Evolutionary conservation across 2,113 vertebrate species (phyloP), one percentile per base, ranked within the genome.

Genomic region (Peucedramus taeniatus): DNA sequence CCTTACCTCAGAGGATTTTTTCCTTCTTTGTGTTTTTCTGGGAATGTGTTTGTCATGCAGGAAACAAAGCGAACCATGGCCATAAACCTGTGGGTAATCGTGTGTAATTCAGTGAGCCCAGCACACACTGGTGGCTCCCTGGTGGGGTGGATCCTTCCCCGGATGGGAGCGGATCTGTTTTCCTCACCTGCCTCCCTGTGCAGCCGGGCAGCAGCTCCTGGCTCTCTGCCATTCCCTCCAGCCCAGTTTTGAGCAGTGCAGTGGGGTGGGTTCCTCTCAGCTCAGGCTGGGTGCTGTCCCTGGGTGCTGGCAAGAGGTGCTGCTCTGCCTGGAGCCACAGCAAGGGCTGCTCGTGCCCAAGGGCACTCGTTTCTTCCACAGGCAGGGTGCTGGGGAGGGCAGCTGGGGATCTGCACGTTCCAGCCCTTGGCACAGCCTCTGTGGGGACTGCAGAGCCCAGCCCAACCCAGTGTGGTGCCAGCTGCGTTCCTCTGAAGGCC

Each of bases 271-370:
- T 18, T 9, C 7, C 31, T 8, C 18, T 6, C 10, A 2, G 42
- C 57, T 27, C 0, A 4, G 23, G 69, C 47, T 20, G 23, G 2
- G 24, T 5, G 68, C 2, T 18, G 53, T 8, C 20, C 24, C 72
- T 2, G 20, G 27, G 4, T 6, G 65, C 39, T 39, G 22, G 30
- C 1, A 1, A 56, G 68, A 57, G 47, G 23, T 19, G 9, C 44
- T 54, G 74, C 83, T 33, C 1, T 11, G 51, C 4, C 15, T 15
- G 1, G 11, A 31, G n/a, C 39, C 65, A 8, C 26, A 27, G 64
- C 81, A 15, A 13, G 47, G 70, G 57, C 86, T 49, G 57, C 1
- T 9, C 1, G 0, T 45, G 53, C 78, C 71, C 0, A 0, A 0
- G 3, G 37, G 20, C 26, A 3, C 42, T 15, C 1, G 0, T 23